Base-by-base conservation (phyloP, 1,140 invertebrate species). In the Globodera ellingtonae region DNA sequence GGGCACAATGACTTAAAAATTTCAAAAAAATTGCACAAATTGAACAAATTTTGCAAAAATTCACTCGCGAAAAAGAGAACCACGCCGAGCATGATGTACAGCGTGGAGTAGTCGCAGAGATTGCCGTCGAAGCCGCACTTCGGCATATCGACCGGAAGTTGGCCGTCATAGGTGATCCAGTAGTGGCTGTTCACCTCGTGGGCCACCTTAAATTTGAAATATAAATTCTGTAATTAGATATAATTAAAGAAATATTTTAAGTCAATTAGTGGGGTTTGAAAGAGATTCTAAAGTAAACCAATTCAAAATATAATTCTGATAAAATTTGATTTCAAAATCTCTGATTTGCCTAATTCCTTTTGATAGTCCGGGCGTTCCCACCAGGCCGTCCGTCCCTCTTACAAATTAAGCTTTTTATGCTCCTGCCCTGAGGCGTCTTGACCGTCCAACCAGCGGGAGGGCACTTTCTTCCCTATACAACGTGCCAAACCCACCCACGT, bases 61-160 rank as follows among this genome's bases (percentile, higher is more conserved):
- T 62, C 21, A 76, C 75, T 76, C 8, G 71, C 77, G 35, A 89
- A 44, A 66, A 87, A 88, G 6, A 86, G 59, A 6, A 86, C 3
- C n/a, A 87, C 46, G 50, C 87, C 88, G 46, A 78, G 48, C 15
- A 78, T 35, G n/a, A 89, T 79, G 66, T 86, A 85, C 71, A 89
- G 65, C 3, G 66, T 70, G n/a, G 88, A 88, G 65, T 85, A 87
- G 50, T 89, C 88, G 78, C 87, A 89, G 4, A 89, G 79, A 47
- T 81, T 78, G 24, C 87, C 88, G 66, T 88, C 88, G 70, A 89
- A 89, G 46, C 87, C 87, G 77, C 87, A 89, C 75, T 84, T 80
- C 18, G 87, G 87, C 10, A 88, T 81, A 66, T 89, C 87, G 13
- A 24, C 3, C 48, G 75, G 75, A 13, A 77, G 21, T 50, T 77